Evolutionary conservation across 2,113 vertebrate genomes (phyloP).

Genomic region (Platichthys stellatus): DNA sequence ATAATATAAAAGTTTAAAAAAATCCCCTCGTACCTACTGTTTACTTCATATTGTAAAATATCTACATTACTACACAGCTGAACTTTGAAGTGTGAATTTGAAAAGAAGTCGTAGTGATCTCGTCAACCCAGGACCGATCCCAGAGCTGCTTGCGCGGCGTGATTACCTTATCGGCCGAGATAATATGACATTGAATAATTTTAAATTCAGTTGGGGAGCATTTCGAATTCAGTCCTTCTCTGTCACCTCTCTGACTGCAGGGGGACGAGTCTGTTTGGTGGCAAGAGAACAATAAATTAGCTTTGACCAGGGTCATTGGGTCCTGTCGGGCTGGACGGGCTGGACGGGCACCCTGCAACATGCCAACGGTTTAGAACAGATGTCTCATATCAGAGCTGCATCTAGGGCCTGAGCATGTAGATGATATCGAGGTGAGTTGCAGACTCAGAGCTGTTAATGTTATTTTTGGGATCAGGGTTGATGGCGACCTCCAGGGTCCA

Average conservation of each 20-base stretch:
- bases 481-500: fast-evolving
- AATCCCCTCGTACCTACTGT: too few relatives aligned
- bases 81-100: constrained; percentile 17
- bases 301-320: neutral
- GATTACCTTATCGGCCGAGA: constrained; percentile 9
- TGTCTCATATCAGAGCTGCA: too few relatives aligned
- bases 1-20: neutral
- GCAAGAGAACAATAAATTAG: neutral
- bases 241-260: neutral
- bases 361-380: neutral
- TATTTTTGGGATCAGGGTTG: fast-evolving
- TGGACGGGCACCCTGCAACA: neutral
- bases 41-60: too few relatives aligned
- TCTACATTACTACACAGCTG: neutral
- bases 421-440: constrained; percentile 57
- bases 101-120: too few relatives aligned
- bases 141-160: neutral
- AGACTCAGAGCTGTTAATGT: fast-evolving
- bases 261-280: neutral
- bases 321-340: neutral
- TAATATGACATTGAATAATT: neutral
- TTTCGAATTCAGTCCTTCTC: neutral
- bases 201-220: neutral
- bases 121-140: neutral
- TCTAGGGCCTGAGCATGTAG: constrained; percentile 14